These are phyloP conservation scores for Hippoglossus hippoglossus DNA, from an alignment of 2,797 vertebrate genomes.

Conservation along the genomic window DNA sequence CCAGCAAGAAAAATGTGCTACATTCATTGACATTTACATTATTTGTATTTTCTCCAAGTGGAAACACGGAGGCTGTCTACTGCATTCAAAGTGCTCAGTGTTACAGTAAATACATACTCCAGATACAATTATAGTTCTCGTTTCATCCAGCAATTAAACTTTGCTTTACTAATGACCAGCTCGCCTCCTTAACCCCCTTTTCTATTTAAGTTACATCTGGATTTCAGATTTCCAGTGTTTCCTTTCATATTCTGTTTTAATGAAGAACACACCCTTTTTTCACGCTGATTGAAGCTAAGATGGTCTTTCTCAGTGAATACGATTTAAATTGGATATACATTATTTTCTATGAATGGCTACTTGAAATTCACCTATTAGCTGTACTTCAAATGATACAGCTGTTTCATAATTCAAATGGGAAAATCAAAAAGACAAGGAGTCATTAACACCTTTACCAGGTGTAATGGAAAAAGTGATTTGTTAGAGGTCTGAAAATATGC, in stretches of 20 bases:
- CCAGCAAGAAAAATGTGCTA: not conserved
- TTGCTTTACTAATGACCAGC: slow-evolving; percentile 19
- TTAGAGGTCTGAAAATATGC: slow-evolving; percentile 85
- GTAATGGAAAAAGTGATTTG: slow-evolving; percentile 87
- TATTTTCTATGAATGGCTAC: slow-evolving; percentile 41
- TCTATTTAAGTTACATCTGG: slow-evolving; percentile 25
- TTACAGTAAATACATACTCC: slow-evolving; percentile 7
- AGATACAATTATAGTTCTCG: slow-evolving; percentile 3
- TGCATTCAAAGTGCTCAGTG: slow-evolving; percentile 8
- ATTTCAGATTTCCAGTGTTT: slow-evolving; percentile 35
- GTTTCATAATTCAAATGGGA: slow-evolving; percentile 84
- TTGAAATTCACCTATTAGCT: slow-evolving; percentile 73
- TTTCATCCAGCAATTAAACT: slow-evolving; percentile 20
- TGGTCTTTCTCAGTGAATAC: slow-evolving; percentile 48
- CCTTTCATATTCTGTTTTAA: slow-evolving; percentile 21
- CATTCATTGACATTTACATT: not conserved
- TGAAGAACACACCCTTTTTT: slow-evolving; percentile 12
- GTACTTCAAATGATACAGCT: slow-evolving; percentile 79
- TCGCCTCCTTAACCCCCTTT: slow-evolving; percentile 25
- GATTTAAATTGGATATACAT: slow-evolving; percentile 70
- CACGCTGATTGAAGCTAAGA: slow-evolving; percentile 24
- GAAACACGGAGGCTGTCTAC: not conserved
- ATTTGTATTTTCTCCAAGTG: not conserved
- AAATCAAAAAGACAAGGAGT: slow-evolving; percentile 85
- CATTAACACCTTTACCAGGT: slow-evolving; percentile 87